These are phyloP conservation scores for Pseudomugil gertrudae DNA, from an alignment of 2,797 vertebrate genomes.

Conservation along the genomic window DNA sequence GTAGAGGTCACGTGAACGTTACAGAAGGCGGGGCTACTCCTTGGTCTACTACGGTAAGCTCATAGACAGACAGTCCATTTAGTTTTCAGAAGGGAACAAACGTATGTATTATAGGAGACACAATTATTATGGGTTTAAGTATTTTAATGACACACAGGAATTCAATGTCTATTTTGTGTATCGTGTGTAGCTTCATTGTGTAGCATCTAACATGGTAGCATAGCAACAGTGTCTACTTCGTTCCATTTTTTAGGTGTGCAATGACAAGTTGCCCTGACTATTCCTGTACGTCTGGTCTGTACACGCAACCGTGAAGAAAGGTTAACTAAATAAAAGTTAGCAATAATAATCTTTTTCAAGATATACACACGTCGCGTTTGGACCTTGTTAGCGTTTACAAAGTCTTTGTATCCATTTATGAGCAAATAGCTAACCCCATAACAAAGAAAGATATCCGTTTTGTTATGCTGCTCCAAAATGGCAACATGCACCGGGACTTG, in stretches of 20 bases:
- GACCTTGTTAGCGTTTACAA: background rate
- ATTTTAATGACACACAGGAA: background rate
- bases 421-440: background rate
- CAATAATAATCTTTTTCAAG: background rate
- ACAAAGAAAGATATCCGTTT: background rate
- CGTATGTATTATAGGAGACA: background rate
- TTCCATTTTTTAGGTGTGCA: background rate
- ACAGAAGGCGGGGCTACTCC: conserved; percentile 44
- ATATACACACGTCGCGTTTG: background rate
- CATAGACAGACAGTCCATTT: background rate
- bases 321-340: background rate
- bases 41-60: conserved; percentile 60
- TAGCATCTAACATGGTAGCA: conserved; percentile 14
- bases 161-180: background rate
- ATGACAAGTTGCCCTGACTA: background rate
- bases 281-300: background rate
- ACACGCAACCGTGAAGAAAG: conserved; percentile 3
- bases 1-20: background rate
- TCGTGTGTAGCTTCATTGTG: background rate
- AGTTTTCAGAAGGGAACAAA: background rate
- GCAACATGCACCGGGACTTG: background rate
- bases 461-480: background rate
- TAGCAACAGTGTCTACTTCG: conserved; percentile 22
- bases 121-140: background rate
- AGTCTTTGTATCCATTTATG: background rate